Evolutionary conservation across 1,140 invertebrate species (phyloP).

Genomic region (Wasmannia auropunctata): DNA sequence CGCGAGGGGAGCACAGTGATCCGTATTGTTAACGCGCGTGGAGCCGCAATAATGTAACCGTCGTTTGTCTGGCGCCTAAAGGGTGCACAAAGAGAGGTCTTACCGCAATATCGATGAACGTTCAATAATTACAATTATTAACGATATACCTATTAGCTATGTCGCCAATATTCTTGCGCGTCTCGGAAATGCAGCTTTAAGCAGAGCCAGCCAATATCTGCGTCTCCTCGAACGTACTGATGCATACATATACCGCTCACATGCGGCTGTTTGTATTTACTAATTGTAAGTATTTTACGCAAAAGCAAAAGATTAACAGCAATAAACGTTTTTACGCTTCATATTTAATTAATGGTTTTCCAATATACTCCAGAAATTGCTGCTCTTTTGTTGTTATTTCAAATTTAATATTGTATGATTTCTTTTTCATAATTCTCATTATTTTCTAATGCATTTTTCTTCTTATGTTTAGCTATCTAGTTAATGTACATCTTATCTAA

Average conservation of each 20-base stretch:
- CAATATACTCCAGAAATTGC: not conserved
- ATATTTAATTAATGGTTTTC: not conserved
- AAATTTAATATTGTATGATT: not conserved
- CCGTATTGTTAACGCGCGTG: constrained; percentile 58
- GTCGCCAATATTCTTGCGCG: not conserved
- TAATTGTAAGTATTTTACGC: not conserved
- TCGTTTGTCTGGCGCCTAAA: constrained; percentile 62
- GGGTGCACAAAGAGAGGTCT: constrained; percentile 55
- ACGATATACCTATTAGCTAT: not conserved
- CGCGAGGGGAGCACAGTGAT: constrained; percentile 56
- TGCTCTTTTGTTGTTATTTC: not conserved
- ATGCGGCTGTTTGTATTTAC: not conserved
- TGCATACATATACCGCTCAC: not conserved
- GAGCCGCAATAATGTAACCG: constrained; percentile 60
- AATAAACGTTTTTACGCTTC: not conserved
- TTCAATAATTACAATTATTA: constrained; percentile 42
- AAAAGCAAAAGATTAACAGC: not conserved
- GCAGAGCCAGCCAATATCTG: not conserved
- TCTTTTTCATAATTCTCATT: not conserved
- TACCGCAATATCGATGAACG: constrained; percentile 49
- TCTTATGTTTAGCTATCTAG: not conserved
- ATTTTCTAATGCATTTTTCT: not conserved
- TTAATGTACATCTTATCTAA: not conserved
- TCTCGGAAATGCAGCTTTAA: not conserved
- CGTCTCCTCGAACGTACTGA: not conserved